A percentile compares a stretch with the other conserved stretches of the same genome.
Evolutionary conservation across 2,113 vertebrate species (phyloP).

Genomic region (Ifrita kowaldi): DNA sequence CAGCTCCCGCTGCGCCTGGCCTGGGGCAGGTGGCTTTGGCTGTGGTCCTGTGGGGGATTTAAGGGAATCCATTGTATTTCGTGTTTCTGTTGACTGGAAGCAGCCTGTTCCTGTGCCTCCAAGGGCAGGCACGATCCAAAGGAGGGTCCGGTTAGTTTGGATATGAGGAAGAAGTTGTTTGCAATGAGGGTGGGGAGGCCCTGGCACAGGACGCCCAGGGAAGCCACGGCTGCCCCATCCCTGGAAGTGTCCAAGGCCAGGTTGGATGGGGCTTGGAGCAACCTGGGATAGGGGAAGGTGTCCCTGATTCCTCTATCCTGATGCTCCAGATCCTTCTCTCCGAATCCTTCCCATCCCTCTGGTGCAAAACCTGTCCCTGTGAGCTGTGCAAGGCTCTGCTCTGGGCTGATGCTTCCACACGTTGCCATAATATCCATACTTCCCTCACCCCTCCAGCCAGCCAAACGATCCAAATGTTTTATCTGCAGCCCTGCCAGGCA

Average conservation of each 20-base stretch:
- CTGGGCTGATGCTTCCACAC: background rate
- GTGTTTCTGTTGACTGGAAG: background rate
- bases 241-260: background rate
- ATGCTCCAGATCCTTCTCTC: background rate
- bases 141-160: accelerated
- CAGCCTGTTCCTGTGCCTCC: background rate
- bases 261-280: accelerated
- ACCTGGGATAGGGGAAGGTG: accelerated
- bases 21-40: background rate
- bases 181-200: accelerated
- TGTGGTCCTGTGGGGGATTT: accelerated
- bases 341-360: accelerated
- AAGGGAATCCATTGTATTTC: background rate
- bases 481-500: background rate
- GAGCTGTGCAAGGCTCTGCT: background rate
- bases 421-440: background rate
- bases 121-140: background rate
- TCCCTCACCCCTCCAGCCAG: background rate
- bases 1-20: background rate
- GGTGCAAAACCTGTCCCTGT: background rate
- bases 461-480: background rate
- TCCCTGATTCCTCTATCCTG: accelerated
- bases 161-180: background rate
- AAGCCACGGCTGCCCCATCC: background rate
- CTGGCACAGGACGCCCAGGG: background rate